Conservation (phyloP, 2,888 invertebrate genomes). For the Epirrhoe alternata region DNA sequence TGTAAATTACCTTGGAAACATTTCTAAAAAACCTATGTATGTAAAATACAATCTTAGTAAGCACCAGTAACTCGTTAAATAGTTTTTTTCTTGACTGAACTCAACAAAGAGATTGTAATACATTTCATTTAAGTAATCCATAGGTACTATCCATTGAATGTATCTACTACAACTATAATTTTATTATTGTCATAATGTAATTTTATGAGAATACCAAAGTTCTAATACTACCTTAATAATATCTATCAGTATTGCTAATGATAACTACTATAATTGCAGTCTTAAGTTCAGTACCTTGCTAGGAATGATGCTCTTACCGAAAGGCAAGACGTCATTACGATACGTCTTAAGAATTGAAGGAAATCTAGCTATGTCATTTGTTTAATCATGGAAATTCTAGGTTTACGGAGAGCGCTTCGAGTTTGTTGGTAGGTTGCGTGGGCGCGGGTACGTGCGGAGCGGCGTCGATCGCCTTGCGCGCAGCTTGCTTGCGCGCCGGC, state of each 20-base stretch:
- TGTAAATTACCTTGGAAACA: neutral
- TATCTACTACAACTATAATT: neutral
- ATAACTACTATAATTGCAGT: conserved; percentile 28
- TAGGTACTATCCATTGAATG: neutral
- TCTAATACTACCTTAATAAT: conserved; percentile 26
- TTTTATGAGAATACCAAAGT: conserved; percentile 17
- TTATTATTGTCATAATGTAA: neutral
- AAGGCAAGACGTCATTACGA: neutral
- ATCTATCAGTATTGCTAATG: conserved; percentile 27
- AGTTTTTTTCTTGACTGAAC: conserved; percentile 1
- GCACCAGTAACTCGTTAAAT: conserved; percentile 28
- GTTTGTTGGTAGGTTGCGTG: conserved; percentile 12
- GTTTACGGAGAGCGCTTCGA: conserved; percentile 24
- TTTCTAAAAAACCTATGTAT: neutral
- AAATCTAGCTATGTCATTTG: neutral
- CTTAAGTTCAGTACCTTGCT: conserved; percentile 33
- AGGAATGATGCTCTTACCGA: conserved; percentile 6
- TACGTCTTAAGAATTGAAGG: neutral
- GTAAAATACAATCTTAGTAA: conserved; percentile 10
- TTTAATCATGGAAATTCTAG: conserved; percentile 27
- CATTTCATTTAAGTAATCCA: neutral
- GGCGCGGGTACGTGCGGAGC: conserved; percentile 36
- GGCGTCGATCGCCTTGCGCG: conserved; percentile 53
- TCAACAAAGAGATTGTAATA: neutral
- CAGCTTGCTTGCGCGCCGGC: conserved; percentile 50